Percentiles rank a stretch among this genome's conserved stretches.
Evolutionary conservation across 1,140 invertebrate species (phyloP).

Genomic region (Aleiodes sp.): DNA sequence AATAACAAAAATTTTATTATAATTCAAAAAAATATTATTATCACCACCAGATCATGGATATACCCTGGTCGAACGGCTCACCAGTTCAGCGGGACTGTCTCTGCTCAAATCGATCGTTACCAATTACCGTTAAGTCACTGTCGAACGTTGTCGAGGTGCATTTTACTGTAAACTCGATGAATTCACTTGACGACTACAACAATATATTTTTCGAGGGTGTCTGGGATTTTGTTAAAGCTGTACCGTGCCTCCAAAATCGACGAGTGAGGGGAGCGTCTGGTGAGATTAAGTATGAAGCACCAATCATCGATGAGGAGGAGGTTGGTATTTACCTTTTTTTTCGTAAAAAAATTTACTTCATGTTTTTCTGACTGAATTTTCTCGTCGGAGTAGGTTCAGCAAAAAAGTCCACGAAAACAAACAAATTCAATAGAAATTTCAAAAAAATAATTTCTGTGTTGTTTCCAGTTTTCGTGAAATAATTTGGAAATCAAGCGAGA

Average conservation of each 20-base stretch:
- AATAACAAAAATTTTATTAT: too few relatives aligned
- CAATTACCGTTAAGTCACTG: constrained; percentile 81
- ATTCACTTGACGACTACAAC: constrained; percentile 82
- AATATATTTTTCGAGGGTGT: constrained; percentile 85
- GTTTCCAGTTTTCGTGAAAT: too few relatives aligned
- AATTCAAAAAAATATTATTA: neutral
- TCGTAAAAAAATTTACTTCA: neutral
- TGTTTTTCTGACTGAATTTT: too few relatives aligned
- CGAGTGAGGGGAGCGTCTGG: constrained; percentile 79
- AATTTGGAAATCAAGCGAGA: too few relatives aligned
- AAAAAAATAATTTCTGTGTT: too few relatives aligned
- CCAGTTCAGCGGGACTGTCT: constrained; percentile 76
- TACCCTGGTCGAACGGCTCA: constrained; percentile 75
- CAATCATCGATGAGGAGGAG: constrained; percentile 71
- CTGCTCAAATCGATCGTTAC: constrained; percentile 72
- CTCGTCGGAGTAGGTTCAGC: too few relatives aligned
- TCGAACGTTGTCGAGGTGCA: constrained; percentile 82
- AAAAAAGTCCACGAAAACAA: too few relatives aligned
- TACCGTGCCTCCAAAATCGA: constrained; percentile 73
- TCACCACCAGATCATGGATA: constrained; percentile 70
- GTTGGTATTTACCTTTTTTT: too few relatives aligned
- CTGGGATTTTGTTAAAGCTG: constrained; percentile 81
- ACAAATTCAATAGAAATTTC: too few relatives aligned
- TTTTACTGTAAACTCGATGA: constrained; percentile 84
- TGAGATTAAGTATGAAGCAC: constrained; percentile 73